These are phyloP conservation scores for Forbesichthys papilliferus DNA, from an alignment of 2,113 vertebrate species.

Conservation along the genomic window DNA sequence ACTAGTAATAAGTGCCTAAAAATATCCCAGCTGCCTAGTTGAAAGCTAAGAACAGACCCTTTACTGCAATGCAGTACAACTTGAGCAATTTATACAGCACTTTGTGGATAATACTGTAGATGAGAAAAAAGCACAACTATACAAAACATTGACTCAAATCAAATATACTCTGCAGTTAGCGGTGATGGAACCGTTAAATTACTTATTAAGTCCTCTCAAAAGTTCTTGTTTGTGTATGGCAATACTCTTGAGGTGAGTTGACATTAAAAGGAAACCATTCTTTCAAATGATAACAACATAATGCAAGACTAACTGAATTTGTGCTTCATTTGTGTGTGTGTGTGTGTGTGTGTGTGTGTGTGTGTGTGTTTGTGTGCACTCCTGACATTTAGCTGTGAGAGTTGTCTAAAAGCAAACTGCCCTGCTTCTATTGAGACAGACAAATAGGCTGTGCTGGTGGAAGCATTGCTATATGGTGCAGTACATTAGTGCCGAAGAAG, in stretches of 20 bases:
- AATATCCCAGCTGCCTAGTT: conserved; percentile 20
- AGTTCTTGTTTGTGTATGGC: conserved; percentile 52
- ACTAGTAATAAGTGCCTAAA: conserved; percentile 13
- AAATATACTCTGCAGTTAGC: conserved; percentile 62
- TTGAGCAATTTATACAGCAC: conserved; percentile 58
- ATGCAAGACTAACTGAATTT: neutral
- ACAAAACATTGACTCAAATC: conserved; percentile 66
- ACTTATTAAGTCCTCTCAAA: conserved; percentile 64
- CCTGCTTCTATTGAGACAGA: conserved; percentile 30
- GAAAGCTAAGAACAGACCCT: conserved; percentile 31
- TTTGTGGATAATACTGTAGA: conserved; percentile 56
- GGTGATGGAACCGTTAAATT: conserved; percentile 60
- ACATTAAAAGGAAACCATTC: conserved; percentile 32
- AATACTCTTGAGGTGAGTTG: conserved; percentile 41
- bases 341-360: conserved; percentile 1
- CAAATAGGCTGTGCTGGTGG: conserved; percentile 23
- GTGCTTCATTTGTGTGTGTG: neutral
- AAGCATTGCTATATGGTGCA: conserved; percentile 27
- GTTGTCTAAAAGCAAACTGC: conserved; percentile 42
- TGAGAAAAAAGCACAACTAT: conserved; percentile 55
- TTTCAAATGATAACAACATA: conserved; percentile 39
- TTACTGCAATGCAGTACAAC: conserved; percentile 48
- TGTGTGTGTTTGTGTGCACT: conserved; percentile 13
- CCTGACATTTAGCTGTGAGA: conserved; percentile 41
- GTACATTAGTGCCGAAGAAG: conserved; percentile 4